Evolutionary conservation across 2,797 vertebrate genomes (phyloP), one percentile per base, ranked within the genome.

Genomic region (Enteromius radiatus): DNA sequence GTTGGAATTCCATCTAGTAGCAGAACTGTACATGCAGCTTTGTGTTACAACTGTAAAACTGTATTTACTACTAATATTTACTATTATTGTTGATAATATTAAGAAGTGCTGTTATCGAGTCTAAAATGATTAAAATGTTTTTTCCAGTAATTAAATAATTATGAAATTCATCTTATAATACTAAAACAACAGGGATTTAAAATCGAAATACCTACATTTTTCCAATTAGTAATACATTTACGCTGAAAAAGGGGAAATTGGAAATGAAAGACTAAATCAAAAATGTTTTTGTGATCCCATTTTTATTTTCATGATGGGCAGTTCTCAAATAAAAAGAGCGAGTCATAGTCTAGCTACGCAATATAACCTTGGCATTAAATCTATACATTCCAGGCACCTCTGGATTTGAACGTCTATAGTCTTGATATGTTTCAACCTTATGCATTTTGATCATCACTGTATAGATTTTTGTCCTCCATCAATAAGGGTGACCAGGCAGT

Each of bases 401-500:
- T 26, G 21, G 52, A 71, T 71, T 71, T 71, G 1, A 71, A 71
- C 19, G 21, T 45, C 54, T 71, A 68, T 76, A 38, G 41, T 73
- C 76, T 82, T 87, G 71, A 86, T 84, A 64, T 69, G 80, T 69
- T 61, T 15, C 43, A 49, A 86, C 69, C 67, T 67, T 82, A 84
- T 82, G 76, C 52, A 31, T 84, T 80, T 84, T 84, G 67, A 81
- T 78, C 80, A 84, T 47, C 41, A 74, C 52, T 82, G 41, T 83
- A 87, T 84, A 84, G 84, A 86, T 86, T 86, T 84, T 77, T 65
- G 59, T 74, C 77, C 82, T 70, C 17, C 38, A 83, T 84, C 59
- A 78, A 70, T 83, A 82, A 86, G 85, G 84, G 82, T 63, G 84
- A 87, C 86, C 71, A 85, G 71, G 84, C 82, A 82, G 84, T 84